phyloP scores from a whole-genome alignment of 2,797 vertebrate genomes.

The Typhlichthys eigenmanni region DNA sequence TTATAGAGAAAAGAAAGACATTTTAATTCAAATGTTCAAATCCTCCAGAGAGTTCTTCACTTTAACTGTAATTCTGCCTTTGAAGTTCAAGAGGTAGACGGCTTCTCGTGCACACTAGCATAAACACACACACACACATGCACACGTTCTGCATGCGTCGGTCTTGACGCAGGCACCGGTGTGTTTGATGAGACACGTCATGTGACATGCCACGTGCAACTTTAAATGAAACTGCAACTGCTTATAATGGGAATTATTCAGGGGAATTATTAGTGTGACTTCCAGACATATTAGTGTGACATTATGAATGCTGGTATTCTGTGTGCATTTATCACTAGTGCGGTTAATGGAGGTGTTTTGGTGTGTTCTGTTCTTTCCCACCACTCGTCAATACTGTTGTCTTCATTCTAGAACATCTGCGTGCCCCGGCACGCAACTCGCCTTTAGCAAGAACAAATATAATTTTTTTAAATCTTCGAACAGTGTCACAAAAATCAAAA shows the following conservation, averaged over 20 bases:
- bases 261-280: not conserved
- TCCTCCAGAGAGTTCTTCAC: conserved; percentile 13
- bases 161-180: conserved; percentile 3
- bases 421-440: conserved; percentile 36
- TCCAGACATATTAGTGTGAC: not conserved
- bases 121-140: conserved; percentile 11
- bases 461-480: conserved; percentile 30
- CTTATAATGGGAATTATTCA: not conserved
- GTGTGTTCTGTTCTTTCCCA: conserved; percentile 2
- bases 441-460: conserved; percentile 37
- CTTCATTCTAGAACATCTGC: conserved; percentile 34
- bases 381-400: conserved; percentile 28
- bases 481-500: conserved; percentile 26
- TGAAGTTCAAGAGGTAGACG: conserved; percentile 11
- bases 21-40: not conserved
- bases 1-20: not conserved
- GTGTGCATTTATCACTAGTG: not conserved
- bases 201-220: conserved; percentile 2
- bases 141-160: conserved; percentile 12
- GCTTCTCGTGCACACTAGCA: conserved; percentile 26
- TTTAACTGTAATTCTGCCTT: conserved; percentile 6
- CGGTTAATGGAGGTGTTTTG: not conserved
- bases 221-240: not conserved
- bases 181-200: not conserved
- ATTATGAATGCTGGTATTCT: not conserved